Base-by-base conservation (phyloP, 1,140 invertebrate species). In the Drosophila simulans region DNA sequence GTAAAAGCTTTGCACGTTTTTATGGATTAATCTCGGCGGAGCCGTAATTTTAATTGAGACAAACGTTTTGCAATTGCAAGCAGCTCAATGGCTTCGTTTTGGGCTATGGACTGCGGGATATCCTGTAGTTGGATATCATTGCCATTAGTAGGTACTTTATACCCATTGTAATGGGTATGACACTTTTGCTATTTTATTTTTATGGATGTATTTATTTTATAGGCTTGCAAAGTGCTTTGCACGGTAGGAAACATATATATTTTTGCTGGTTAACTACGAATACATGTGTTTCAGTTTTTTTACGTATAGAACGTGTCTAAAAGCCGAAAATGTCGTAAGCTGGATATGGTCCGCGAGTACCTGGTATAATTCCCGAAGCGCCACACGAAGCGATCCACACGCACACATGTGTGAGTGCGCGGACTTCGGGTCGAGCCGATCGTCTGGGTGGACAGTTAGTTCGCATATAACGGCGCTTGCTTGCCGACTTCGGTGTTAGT, bases 391-490 rank as follows among this genome's bases (percentile, higher is more conserved):
- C 45, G 37, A 49, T 57, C 45, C 11, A 11, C 8, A 5, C 31
- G 5, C 20, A 22, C 0, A 15, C 11, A 5, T 70, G 62, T 73
- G 54, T 37, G 22, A 37, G 57, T 73, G 58, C 10, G 13, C 12
- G 51, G 13, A 43, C 53, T 76, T 66, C 51, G 59, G 59, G 58
- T 82, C 57, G 59, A 58, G 64, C 55, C 59, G 76, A 46, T 63
- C 55, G 51, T 34, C 15, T 65, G 56, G 54, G 13, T 66, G 69
- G 55, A 62, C 64, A 71, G 63, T 68, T 49, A 76, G 63, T 68
- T 52, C 22, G 53, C 76, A 88, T 89, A 89, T 90, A 89, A 89
- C 80, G 76, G 85, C 60, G 77, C 64, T 79, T 77, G 77, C 51
- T 76, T 46, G 77, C 72, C 31, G n/a, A 39, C 25, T 56, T 60